Evolutionary conservation across 2,888 invertebrate species (phyloP).

Genomic region (Parnassius smintheus): DNA sequence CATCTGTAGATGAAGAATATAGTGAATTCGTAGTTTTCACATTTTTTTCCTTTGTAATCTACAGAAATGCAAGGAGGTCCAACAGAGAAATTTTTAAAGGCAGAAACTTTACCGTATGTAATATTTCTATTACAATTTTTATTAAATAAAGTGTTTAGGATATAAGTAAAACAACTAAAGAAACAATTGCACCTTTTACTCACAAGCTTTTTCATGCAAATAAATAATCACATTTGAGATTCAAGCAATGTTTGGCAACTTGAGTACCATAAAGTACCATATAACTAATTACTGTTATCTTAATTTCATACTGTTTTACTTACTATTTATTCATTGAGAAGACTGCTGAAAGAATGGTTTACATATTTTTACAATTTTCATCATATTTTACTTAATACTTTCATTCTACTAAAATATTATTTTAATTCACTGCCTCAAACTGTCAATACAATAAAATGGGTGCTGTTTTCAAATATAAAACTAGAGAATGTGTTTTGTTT

Average conservation of each 20-base stretch:
- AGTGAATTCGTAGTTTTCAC: too few relatives aligned
- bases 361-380: background rate
- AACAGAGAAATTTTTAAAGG: too few relatives aligned
- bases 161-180: constrained; percentile 41
- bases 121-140: too few relatives aligned
- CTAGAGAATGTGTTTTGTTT: background rate
- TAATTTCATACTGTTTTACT: constrained; percentile 8
- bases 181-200: constrained; percentile 75
- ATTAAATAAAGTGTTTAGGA: background rate
- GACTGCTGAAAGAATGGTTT: background rate
- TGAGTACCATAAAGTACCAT: constrained; percentile 36
- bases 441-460: too few relatives aligned
- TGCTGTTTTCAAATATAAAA: too few relatives aligned
- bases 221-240: constrained; percentile 60
- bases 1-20: too few relatives aligned
- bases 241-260: constrained; percentile 48
- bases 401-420: too few relatives aligned
- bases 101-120: too few relatives aligned
- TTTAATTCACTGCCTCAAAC: too few relatives aligned
- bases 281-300: constrained; percentile 24
- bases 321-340: constrained; percentile 1
- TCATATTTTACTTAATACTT: too few relatives aligned
- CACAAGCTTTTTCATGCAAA: constrained; percentile 75
- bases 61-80: too few relatives aligned
- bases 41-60: too few relatives aligned